Evolutionary conservation across 2,113 vertebrate species (phyloP).

Genomic region (Macrotis lagotis): DNA sequence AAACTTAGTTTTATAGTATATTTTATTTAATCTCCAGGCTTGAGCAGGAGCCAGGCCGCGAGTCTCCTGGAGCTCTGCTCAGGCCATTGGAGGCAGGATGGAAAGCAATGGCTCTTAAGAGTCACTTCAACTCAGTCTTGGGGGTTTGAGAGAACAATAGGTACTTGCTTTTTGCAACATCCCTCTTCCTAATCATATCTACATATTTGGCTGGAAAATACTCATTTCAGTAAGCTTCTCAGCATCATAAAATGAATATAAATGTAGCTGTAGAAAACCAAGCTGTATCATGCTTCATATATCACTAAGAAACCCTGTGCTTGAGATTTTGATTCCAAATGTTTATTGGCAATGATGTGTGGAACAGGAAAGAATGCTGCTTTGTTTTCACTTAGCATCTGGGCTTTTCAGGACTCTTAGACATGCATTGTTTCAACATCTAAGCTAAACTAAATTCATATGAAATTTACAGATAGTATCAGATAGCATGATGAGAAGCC

Average conservation of each 20-base stretch:
- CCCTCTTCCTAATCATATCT: slow-evolving; percentile 32
- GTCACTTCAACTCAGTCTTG: not conserved
- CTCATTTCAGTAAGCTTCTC: not conserved
- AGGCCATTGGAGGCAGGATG: slow-evolving; percentile 27
- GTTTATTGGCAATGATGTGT: not conserved
- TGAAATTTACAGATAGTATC: slow-evolving; percentile 14
- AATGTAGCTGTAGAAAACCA: not conserved
- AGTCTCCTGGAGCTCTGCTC: slow-evolving; percentile 27
- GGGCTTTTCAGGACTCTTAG: not conserved
- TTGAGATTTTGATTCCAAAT: not conserved
- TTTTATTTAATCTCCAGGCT: slow-evolving; percentile 73
- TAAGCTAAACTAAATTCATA: slow-evolving; percentile 37
- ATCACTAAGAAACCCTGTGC: not conserved
- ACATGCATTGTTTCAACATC: slow-evolving; percentile 14
- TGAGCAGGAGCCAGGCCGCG: slow-evolving; percentile 67
- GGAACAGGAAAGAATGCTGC: not conserved
- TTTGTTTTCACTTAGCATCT: not conserved
- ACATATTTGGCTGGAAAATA: not conserved
- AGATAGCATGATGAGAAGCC: not conserved
- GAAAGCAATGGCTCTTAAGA: slow-evolving; percentile 11
- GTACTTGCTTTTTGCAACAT: not conserved
- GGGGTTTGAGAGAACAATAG: slow-evolving; percentile 37
- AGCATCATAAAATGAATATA: not conserved
- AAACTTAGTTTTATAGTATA: slow-evolving; percentile 59
- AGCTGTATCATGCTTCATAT: not conserved